Evolutionary conservation across 2,113 vertebrate genomes (phyloP).

Genomic region (Petaurus breviceps): DNA sequence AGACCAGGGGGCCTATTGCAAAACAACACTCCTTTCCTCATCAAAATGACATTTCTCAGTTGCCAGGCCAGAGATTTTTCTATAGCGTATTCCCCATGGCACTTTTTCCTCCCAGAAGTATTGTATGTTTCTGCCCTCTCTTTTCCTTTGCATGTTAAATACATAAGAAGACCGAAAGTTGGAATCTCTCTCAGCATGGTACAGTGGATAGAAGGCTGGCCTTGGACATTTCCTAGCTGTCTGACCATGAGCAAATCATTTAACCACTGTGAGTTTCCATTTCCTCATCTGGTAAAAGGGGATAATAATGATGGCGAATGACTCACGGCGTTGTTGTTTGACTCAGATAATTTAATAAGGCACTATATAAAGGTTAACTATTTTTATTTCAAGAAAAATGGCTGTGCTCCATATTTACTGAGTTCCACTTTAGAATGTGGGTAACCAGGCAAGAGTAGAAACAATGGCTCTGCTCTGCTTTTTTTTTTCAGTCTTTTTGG

Average conservation of each 20-base stretch:
- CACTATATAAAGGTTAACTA: not conserved
- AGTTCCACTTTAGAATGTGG: conserved; percentile 50
- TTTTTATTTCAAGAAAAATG: conserved; percentile 30
- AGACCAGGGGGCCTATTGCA: not conserved
- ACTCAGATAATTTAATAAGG: not conserved
- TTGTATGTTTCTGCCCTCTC: not conserved
- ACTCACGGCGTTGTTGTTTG: not conserved
- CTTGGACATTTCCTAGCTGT: not conserved
- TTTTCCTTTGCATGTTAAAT: conserved; percentile 43
- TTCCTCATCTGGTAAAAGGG: not conserved
- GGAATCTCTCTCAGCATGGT: not conserved
- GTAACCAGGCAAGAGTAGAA: not conserved
- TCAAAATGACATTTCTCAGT: conserved; percentile 31
- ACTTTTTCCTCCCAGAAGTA: conserved; percentile 37
- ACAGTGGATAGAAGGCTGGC: not conserved
- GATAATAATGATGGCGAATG: not conserved
- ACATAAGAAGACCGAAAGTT: not conserved
- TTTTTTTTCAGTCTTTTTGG: conserved; percentile 20
- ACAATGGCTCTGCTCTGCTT: not conserved
- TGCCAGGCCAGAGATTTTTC: conserved; percentile 10
- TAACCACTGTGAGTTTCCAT: not conserved
- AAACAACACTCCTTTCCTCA: not conserved
- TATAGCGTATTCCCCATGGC: conserved; percentile 45
- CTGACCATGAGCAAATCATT: not conserved
- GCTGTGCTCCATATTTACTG: conserved; percentile 14